Evolutionary conservation across 2,113 vertebrate genomes (phyloP), one percentile per base, ranked within the genome.

Genomic region (Pyrgilauda ruficollis): DNA sequence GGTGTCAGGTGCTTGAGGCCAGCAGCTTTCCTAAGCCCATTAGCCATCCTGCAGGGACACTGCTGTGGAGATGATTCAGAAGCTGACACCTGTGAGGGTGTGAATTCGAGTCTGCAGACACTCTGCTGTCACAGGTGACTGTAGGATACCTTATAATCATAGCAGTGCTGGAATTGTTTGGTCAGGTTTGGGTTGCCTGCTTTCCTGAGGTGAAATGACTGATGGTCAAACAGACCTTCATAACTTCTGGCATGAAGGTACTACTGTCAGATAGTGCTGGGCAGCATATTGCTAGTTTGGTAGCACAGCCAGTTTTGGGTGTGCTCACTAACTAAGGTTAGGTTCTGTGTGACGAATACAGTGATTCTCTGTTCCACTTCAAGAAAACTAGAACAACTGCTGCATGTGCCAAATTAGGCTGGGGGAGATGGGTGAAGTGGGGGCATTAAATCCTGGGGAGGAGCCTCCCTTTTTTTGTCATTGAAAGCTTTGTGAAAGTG

Each of bases 321-420:
- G 15, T 79, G 70, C 58, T 82, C 21, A 3, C 39, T 28, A 75
- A 50, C 39, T n/a, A 72, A 43, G 21, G 23, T 61, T 70, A 17
- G 44, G 14, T 47, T 86, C 56, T 77, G 18, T 76, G 5, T 39
- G 37, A 17, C 5, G 7, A 50, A 31, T 66, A 33, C 23, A 33
- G 49, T 6, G 41, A n/a, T 86, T 90, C 23, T 61, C 17, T 89
- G 31, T 83, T 94, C 22, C 0, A 0, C 20, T 69, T 59, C 37
- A 74, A 50, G 64, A 66, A 66, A 82, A 46, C 11, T 49, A 31
- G 22, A 82, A 10, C 41, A 62, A 58, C 4, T 84, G 61, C 31
- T 56, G 41, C 0, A 0, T 72, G 18, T 37, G 27, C 17, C 37
- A 44, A 31, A 59, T 72, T 61, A 35, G 0, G 0, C 70, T 68